Conservation (phyloP, 2,888 invertebrate species). For the Drosophila gaucha region DNA sequence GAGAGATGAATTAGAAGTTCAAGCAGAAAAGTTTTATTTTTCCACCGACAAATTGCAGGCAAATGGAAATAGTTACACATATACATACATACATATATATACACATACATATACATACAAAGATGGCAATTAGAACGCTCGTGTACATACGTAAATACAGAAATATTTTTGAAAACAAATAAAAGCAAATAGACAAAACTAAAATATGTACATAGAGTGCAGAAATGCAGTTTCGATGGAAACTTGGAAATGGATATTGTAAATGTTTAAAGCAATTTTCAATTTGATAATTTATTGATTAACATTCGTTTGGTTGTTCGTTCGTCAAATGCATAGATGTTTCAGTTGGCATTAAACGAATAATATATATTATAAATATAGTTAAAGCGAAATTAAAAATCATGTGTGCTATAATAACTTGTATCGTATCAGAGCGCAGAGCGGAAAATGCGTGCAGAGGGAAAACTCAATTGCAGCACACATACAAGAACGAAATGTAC, state of each 20-base stretch:
- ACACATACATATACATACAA: constrained; percentile 18
- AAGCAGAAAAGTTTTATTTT: constrained; percentile 58
- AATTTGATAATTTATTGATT: constrained; percentile 9
- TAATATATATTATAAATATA: constrained; percentile 35
- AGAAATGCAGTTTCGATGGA: constrained; percentile 25
- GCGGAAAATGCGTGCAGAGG: constrained; percentile 22
- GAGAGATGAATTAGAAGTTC: constrained; percentile 12
- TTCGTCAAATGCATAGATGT: constrained; percentile 38
- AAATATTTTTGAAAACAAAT: constrained; percentile 61
- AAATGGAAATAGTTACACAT: constrained; percentile 42
- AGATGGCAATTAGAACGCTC: constrained; percentile 45
- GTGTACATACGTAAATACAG: constrained; percentile 50
- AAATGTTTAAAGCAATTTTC: constrained; percentile 47
- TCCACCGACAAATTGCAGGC: constrained; percentile 64
- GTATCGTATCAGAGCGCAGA: constrained; percentile 15
- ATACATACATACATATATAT: constrained; percentile 6
- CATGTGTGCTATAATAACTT: constrained; percentile 59
- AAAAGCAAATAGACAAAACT: constrained; percentile 21
- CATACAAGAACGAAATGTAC: constrained; percentile 19
- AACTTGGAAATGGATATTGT: constrained; percentile 35
- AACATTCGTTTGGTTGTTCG: constrained; percentile 44
- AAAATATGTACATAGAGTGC: constrained; percentile 26
- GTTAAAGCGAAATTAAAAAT: constrained; percentile 51
- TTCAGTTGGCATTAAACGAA: constrained; percentile 39
- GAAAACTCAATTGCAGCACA: constrained; percentile 20